Evolutionary conservation across 2,888 invertebrate species (phyloP).

Genomic region (Kryphioiulus occultus): DNA sequence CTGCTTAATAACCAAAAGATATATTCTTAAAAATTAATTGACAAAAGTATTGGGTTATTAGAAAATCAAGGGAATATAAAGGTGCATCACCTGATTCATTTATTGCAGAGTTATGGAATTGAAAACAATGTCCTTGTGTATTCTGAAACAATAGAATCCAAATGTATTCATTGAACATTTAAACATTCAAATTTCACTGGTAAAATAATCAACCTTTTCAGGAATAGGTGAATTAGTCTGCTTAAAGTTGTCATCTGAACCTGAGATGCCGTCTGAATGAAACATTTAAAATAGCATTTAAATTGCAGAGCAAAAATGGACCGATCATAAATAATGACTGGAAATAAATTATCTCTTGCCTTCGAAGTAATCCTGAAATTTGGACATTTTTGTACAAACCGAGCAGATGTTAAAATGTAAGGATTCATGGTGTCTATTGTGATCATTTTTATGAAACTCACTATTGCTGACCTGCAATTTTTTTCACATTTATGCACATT

Average conservation of each 20-base stretch:
- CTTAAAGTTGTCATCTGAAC: conserved; percentile 24
- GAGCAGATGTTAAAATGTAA: conserved; percentile 41
- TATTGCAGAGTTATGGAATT: not conserved
- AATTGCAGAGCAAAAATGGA: not conserved
- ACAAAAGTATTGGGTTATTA: not conserved
- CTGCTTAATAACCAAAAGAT: not conserved
- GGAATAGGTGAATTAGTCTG: not conserved
- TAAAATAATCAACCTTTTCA: not conserved
- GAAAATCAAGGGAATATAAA: not conserved
- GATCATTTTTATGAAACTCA: not conserved
- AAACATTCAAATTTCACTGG: not conserved
- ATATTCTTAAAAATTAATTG: too few relatives aligned
- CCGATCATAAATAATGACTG: not conserved
- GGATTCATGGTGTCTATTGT: not conserved
- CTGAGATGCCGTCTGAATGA: not conserved
- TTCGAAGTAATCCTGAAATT: conserved; percentile 38
- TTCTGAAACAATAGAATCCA: not conserved
- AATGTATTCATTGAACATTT: not conserved
- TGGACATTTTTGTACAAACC: conserved; percentile 29
- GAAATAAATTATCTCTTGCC: not conserved
- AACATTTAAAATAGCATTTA: not conserved
- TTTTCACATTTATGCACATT: not conserved
- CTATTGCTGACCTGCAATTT: not conserved
- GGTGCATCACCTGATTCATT: not conserved
- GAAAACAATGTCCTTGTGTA: not conserved